phyloP scores from a whole-genome alignment of 2,113 vertebrate genomes.

The Manacus vitellinus region DNA sequence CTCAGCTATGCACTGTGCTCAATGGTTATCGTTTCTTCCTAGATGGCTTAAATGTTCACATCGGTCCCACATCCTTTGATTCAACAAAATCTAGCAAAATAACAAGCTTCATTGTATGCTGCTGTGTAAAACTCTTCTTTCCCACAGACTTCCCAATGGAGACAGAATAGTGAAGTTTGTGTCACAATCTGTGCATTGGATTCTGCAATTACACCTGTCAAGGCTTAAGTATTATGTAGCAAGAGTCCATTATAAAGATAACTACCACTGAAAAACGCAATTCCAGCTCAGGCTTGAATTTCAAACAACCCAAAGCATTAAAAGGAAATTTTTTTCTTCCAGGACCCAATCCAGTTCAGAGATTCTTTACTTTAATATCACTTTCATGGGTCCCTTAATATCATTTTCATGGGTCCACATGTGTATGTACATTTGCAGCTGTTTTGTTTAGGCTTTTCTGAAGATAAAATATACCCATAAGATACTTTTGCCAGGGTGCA shows the following conservation, averaged over 20 bases:
- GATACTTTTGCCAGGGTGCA: not conserved
- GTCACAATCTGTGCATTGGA: not conserved
- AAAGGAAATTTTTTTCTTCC: not conserved
- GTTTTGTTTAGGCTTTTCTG: not conserved
- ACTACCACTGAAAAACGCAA: not conserved
- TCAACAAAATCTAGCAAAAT: conserved; percentile 11
- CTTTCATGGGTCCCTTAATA: not conserved
- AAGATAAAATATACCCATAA: not conserved
- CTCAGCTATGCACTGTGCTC: not conserved
- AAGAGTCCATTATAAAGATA: not conserved
- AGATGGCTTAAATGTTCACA: conserved; percentile 40
- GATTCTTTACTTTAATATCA: not conserved
- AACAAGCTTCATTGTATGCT: not conserved
- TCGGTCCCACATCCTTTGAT: not conserved
- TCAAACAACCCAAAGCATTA: not conserved
- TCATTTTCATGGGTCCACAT: not conserved
- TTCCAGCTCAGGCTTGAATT: not conserved
- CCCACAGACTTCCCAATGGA: not conserved
- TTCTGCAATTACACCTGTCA: not conserved
- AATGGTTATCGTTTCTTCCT: not conserved
- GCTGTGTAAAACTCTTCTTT: conserved; percentile 1
- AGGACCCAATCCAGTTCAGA: not conserved
- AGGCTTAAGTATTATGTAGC: not conserved
- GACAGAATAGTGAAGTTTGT: not conserved
- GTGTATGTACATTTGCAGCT: not conserved